Base-by-base conservation (phyloP, 2,113 vertebrate species). In the Rhombomys opimus region DNA sequence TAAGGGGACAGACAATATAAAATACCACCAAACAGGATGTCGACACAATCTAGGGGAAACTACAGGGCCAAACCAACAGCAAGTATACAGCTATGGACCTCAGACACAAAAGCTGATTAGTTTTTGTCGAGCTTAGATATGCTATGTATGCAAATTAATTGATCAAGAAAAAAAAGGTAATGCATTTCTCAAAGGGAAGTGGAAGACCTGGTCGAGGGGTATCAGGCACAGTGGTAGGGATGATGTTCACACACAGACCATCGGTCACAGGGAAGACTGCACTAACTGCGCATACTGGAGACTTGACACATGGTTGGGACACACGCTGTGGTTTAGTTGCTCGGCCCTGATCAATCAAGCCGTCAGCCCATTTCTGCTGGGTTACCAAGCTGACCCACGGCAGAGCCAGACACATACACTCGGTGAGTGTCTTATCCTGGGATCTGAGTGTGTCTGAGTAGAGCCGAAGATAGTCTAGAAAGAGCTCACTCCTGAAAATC, bases 361-460 rank as follows among this genome's bases (percentile, higher is more conserved):
- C 63, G 46, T 57, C 76, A 65, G 65, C 25, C 85, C 35, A 7
- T 10, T 82, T 82, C 92, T 76, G 30, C 41, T 2, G 50, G 86
- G 78, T 46, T 68, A 52, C n/a, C 89, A 76, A 38, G 50, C 57
- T 9, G 7, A 94, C 20, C 52, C 30, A 5, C 2, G 46, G 77
- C 50, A 68, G 85, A 93, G 30, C 0, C 67, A 30, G 30, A 67
- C 63, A 73, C 89, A 61, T 2, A 38, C 18, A 38, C 68, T 85
- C 35, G 27, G 70, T 11, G 65, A n/a, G 77, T 75, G 96, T 94
- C 93, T 96, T 76, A 57, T 89, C 81, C 84, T 54, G 17, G 90
- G 30, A 72, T 78, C 57, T n/a, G 25, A 72, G 61, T 35, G 4
- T 35, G 8, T 57, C 15, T 57, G 35, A 80, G 30, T 0, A 17